Conservation (phyloP, 2,113 vertebrate species). For the Notothenia coriiceps region DNA sequence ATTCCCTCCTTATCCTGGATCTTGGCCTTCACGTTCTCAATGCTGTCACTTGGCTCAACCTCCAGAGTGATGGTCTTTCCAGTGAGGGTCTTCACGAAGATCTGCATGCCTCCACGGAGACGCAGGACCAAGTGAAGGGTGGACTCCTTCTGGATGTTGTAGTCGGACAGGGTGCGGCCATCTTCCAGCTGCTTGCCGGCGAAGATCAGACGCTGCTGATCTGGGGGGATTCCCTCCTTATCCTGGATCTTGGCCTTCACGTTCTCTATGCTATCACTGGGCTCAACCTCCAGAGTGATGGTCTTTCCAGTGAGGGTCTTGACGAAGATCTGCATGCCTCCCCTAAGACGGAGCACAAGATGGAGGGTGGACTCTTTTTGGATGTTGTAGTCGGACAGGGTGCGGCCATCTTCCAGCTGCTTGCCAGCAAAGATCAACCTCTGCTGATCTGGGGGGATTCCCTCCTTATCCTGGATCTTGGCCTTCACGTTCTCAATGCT, state of each 20-base stretch:
- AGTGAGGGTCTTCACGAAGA: constrained; percentile 55
- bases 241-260: constrained; percentile 56
- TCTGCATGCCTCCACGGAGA: constrained; percentile 55
- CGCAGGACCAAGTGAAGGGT: constrained; percentile 60
- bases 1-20: constrained; percentile 58
- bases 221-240: constrained; percentile 47
- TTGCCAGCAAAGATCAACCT: constrained; percentile 50
- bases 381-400: constrained; percentile 63
- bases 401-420: constrained; percentile 55
- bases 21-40: constrained; percentile 46
- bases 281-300: constrained; percentile 58
- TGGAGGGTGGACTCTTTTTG: constrained; percentile 68
- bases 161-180: constrained; percentile 48
- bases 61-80: constrained; percentile 61
- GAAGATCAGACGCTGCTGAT: constrained; percentile 61
- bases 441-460: constrained; percentile 59
- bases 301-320: constrained; percentile 55
- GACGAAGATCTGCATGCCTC: constrained; percentile 56
- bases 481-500: constrained; percentile 45
- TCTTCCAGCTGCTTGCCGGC: constrained; percentile 58
- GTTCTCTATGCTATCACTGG: constrained; percentile 48
- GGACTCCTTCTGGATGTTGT: constrained; percentile 71
- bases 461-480: constrained; percentile 56
- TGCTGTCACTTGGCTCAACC: constrained; percentile 52
- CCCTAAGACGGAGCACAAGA: constrained; percentile 37